Percentiles rank a stretch among this genome's conserved stretches.
Evolutionary conservation across 1,140 invertebrate genomes (phyloP).

Genomic region (Drosophila leontia): DNA sequence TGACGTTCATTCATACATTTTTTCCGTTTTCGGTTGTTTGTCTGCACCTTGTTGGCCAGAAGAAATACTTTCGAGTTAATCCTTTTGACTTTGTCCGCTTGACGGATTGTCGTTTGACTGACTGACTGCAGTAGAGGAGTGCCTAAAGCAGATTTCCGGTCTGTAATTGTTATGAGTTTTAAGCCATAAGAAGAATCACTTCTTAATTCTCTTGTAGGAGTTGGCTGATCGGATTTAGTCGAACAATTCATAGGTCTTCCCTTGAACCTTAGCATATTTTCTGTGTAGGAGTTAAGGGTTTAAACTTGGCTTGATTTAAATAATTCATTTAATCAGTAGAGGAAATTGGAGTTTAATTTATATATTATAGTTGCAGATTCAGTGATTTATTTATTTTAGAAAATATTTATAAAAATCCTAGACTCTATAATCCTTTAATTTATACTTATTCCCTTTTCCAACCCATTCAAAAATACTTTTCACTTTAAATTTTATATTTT

Average conservation of each 20-base stretch:
- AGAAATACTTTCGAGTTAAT: constrained; percentile 69
- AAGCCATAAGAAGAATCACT: constrained; percentile 38
- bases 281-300: not conserved
- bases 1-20: constrained; percentile 49
- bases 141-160: constrained; percentile 79
- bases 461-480: not conserved
- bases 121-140: constrained; percentile 48
- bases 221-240: constrained; percentile 46
- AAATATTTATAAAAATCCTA: not conserved
- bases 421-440: not conserved
- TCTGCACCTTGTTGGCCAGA: constrained; percentile 50
- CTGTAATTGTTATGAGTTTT: constrained; percentile 74
- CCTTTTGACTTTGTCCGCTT: constrained; percentile 72
- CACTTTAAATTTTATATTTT: constrained; percentile 40
- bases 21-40: constrained; percentile 17
- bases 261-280: not conserved
- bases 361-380: not conserved
- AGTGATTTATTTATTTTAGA: not conserved
- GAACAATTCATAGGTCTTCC: too few relatives aligned
- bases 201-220: constrained; percentile 61
- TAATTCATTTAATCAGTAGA: not conserved
- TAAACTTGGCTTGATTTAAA: not conserved
- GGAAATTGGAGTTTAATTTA: not conserved
- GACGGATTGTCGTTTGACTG: constrained; percentile 73
- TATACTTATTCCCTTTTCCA: too few relatives aligned